Conservation (phyloP, 2,113 vertebrate species). For the Forbesichthys agassizii region DNA sequence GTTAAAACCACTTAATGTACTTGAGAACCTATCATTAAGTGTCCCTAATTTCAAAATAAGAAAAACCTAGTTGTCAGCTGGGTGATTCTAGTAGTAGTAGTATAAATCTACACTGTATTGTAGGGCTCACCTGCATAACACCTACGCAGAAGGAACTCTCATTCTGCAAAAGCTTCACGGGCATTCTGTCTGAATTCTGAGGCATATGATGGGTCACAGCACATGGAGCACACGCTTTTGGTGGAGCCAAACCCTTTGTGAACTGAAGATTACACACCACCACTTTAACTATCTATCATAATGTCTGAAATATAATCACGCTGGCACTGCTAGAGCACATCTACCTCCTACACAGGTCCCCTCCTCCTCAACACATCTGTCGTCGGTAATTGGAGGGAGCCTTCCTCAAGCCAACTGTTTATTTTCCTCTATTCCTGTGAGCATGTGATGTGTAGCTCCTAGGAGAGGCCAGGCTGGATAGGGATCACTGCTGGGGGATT, state of each 20-base stretch:
- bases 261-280: neutral
- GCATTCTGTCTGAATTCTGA: too few relatives aligned
- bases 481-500: constrained; percentile 58
- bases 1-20: neutral
- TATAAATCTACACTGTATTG: too few relatives aligned
- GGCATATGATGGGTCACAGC: neutral
- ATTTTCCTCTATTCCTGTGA: constrained; percentile 49
- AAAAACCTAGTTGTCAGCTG: too few relatives aligned
- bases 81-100: too few relatives aligned
- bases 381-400: constrained; percentile 48
- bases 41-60: too few relatives aligned
- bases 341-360: neutral
- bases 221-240: neutral
- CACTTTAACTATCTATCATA: constrained; percentile 9
- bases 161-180: too few relatives aligned
- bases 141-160: too few relatives aligned
- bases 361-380: constrained; percentile 38
- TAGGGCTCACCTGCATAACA: too few relatives aligned
- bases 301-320: constrained; percentile 13
- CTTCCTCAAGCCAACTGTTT: constrained; percentile 50
- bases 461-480: constrained; percentile 57
- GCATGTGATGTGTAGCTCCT: constrained; percentile 59
- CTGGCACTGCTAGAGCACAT: neutral
- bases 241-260: neutral
- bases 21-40: neutral